phyloP scores from a whole-genome alignment of 2,797 vertebrate species.

The Sus cebifrons region DNA sequence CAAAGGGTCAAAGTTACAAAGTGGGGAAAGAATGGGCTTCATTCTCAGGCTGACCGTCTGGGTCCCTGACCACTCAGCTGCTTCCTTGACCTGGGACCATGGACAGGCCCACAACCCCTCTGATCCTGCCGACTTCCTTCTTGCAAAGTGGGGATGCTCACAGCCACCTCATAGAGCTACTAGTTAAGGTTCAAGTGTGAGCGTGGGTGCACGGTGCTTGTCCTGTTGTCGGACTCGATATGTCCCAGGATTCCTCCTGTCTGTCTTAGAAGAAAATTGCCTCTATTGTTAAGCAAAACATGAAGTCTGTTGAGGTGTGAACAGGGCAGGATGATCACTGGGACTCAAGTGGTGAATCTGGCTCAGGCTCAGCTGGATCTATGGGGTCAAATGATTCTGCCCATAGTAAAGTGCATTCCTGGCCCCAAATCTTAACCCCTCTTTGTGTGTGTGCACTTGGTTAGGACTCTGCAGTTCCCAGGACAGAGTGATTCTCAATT shows the following conservation, averaged over 20 bases:
- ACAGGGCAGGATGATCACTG: too few relatives aligned
- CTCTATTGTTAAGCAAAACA: background rate
- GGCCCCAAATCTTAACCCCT: background rate
- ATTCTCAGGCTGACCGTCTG: background rate
- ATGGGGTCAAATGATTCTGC: background rate
- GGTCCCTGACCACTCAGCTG: background rate
- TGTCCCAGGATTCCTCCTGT: background rate
- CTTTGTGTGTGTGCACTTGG: fast-evolving
- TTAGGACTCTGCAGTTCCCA: background rate
- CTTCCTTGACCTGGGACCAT: fast-evolving
- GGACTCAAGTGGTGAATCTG: background rate
- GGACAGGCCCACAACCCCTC: background rate
- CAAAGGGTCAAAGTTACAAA: background rate
- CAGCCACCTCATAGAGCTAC: background rate
- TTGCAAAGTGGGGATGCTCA: background rate
- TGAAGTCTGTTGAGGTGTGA: background rate
- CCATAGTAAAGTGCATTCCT: background rate
- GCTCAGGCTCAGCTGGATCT: background rate
- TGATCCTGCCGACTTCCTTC: background rate
- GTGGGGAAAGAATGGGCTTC: background rate
- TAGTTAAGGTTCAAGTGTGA: background rate
- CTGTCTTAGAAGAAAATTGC: background rate
- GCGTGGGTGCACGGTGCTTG: fast-evolving
- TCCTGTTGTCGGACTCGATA: background rate
- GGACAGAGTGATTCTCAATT: background rate